Conservation (phyloP, 2,888 invertebrate genomes). For the Chalcosyrphus nemorum region DNA sequence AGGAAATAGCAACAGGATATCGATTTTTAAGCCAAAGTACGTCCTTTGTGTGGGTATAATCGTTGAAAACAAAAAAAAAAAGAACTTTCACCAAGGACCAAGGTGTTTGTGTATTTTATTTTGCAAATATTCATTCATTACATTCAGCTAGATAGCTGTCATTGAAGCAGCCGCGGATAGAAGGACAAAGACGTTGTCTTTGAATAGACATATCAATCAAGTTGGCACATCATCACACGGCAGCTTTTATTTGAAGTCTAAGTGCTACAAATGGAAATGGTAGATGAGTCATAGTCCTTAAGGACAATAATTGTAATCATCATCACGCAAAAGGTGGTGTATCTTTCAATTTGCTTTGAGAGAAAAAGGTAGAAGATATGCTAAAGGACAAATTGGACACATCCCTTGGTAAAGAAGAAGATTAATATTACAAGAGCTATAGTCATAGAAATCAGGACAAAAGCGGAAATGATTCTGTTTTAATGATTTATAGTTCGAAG, state of each 20-base stretch:
- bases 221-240: not conserved
- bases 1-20: slow-evolving; percentile 3
- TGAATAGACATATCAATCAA: slow-evolving; percentile 17
- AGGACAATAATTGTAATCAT: not conserved
- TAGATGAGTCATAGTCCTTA: not conserved
- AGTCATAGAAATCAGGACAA: not conserved
- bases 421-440: not conserved
- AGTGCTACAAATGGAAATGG: not conserved
- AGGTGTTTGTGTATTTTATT: not conserved
- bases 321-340: not conserved
- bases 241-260: not conserved
- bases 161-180: not conserved
- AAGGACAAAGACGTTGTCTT: not conserved
- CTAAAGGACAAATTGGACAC: slow-evolving; percentile 14
- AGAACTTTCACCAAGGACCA: not conserved
- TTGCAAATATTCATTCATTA: not conserved
- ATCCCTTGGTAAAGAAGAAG: not conserved
- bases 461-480: not conserved
- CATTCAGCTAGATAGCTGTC: not conserved
- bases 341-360: not conserved
- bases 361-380: not conserved
- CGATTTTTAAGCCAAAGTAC: not conserved
- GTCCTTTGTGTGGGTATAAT: not conserved
- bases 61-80: slow-evolving; percentile 1
- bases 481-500: not conserved